A percentile compares a stretch with the other conserved stretches of the same genome.
Conservation (phyloP, 2,797 vertebrate genomes). For the Capromys pilorides region DNA sequence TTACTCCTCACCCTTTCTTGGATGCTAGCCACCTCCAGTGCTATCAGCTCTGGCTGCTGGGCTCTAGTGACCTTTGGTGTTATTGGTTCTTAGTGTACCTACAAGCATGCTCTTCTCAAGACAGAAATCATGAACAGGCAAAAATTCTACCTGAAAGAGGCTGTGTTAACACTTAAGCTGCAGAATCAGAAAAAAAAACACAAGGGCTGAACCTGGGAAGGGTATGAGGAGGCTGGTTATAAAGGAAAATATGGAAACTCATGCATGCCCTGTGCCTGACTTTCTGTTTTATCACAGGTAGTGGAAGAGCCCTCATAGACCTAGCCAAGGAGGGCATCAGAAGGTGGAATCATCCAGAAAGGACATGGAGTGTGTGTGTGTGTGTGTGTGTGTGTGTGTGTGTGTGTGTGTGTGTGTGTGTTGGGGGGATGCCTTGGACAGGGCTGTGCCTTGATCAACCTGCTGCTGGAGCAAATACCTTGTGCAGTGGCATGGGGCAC, state of each 20-base stretch:
- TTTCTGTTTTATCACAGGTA: background rate
- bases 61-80: background rate
- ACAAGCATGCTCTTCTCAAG: background rate
- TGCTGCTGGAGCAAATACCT: background rate
- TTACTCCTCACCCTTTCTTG: background rate
- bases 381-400: too few relatives aligned
- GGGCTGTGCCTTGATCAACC: background rate
- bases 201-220: background rate
- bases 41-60: background rate
- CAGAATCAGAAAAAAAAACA: background rate
- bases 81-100: background rate
- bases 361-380: background rate
- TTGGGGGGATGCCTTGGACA: accelerated
- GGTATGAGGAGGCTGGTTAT: background rate
- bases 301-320: background rate
- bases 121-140: background rate
- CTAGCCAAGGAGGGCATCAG: background rate
- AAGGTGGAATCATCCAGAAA: background rate
- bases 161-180: background rate
- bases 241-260: background rate
- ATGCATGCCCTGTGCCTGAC: background rate
- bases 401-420: too few relatives aligned
- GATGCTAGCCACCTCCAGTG: background rate
- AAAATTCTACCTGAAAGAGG: background rate
- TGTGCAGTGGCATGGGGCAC: background rate